These are phyloP conservation scores for Syrmaticus mikado DNA, from an alignment of 2,113 vertebrate species.

Conservation along the genomic window DNA sequence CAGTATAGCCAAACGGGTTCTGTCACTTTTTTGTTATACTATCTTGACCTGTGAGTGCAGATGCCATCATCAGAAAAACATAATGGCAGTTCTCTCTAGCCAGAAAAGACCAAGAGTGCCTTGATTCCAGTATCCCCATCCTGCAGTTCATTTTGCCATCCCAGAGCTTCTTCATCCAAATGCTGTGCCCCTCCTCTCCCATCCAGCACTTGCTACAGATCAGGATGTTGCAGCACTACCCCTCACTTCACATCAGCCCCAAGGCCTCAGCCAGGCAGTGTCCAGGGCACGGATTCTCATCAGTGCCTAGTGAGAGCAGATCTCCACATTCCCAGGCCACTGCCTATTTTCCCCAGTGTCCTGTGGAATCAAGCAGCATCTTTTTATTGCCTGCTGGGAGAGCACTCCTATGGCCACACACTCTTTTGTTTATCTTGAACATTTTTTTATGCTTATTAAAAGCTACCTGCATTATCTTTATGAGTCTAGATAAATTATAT, in stretches of 20 bases:
- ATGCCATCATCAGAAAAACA: not conserved
- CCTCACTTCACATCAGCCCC: not conserved
- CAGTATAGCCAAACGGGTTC: not conserved
- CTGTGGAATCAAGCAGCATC: not conserved
- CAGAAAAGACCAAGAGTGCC: not conserved
- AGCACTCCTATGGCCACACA: rapidly evolving
- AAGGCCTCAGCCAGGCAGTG: not conserved
- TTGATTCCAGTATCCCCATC: not conserved
- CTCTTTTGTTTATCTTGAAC: not conserved
- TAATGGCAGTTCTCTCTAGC: not conserved
- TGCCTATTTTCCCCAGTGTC: rapidly evolving
- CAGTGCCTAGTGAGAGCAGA: not conserved
- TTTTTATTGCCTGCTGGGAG: not conserved
- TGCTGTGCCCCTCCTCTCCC: not conserved
- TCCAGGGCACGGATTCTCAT: not conserved
- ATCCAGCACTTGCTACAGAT: not conserved
- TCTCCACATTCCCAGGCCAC: not conserved
- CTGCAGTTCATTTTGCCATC: not conserved
- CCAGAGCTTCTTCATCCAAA: not conserved
- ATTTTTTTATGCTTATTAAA: not conserved
- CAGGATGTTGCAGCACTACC: not conserved
- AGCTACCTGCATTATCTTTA: not conserved
- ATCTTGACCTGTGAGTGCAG: not conserved
- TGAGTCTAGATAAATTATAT: not conserved
- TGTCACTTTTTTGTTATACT: not conserved